Conservation (phyloP, 2,888 invertebrate genomes). For the Lamellibrachia columna region DNA sequence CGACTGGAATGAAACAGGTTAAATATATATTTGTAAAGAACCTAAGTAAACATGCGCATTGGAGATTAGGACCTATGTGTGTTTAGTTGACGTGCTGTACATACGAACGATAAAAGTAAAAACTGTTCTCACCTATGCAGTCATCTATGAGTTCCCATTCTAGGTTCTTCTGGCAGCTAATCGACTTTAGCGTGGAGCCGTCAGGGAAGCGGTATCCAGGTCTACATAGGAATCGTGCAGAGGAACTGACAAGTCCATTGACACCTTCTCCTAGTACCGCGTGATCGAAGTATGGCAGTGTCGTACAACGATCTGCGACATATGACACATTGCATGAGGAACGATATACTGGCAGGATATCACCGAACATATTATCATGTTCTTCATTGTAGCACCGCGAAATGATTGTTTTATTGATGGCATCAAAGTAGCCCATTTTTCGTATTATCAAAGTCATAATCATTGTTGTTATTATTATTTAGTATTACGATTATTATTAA, state of each 20-base stretch:
- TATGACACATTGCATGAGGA: too few species aligned
- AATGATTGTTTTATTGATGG: too few species aligned
- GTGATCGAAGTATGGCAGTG: not conserved
- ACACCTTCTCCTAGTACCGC: not conserved
- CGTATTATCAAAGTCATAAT: too few species aligned
- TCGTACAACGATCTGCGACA: not conserved
- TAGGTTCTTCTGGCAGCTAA: not conserved
- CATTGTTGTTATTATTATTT: too few species aligned
- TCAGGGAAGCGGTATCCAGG: not conserved
- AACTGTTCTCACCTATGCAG: not conserved
- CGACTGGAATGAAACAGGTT: not conserved
- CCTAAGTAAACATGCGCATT: too few species aligned
- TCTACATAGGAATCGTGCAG: not conserved
- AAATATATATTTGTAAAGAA: not conserved
- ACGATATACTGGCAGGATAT: too few species aligned
- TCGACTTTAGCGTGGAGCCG: not conserved
- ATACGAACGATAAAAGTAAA: too few species aligned
- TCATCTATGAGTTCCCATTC: not conserved
- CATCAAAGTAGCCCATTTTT: too few species aligned
- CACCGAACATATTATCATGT: too few species aligned
- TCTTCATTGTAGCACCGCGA: too few species aligned
- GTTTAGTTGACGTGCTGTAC: not conserved
- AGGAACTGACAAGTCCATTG: not conserved
- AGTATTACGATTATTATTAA: too few species aligned
- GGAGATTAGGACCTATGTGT: not conserved